Base-by-base conservation (phyloP, 1,140 invertebrate species). In the Camponotus vicinus region DNA sequence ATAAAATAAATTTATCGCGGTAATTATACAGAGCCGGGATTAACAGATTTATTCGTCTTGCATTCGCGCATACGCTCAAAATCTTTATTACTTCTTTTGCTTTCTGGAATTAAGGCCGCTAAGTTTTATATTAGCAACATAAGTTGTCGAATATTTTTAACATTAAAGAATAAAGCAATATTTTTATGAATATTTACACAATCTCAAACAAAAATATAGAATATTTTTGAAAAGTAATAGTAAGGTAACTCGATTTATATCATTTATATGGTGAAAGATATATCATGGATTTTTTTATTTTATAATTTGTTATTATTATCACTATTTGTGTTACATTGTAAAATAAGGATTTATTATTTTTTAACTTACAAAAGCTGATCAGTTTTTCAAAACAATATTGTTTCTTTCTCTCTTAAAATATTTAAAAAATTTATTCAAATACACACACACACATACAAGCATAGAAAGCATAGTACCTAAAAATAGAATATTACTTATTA, bases 1-100 rank as follows among this genome's bases (percentile, higher is more conserved):
- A 80, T 32, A 52, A 80, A 57, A 71, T 57, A 32, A 70, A 80
- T 80, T 80, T 57, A 80, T 71, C n/a, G 34, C 3, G 8, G 9
- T n/a, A 42, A 52, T 52, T 69, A 71, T 9, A 57, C 49, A 37
- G 57, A 70, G 18, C 11, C 21, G 37, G 49, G 64, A 80, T 80
- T 69, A 80, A 15, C 45, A 52, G 4, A 15, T 80, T 21, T 34
- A 69, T 42, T 55, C 15, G 27, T 80, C 27, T 69, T 80, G 49
- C 11, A 57, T n/a, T 15, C 40, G 8, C 40, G 8, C 40, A 8
- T 45, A 45, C 2, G 8, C n/a, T 27, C 27, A 4, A 4, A 55
- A 52, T 34, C 32, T 71, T 6, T 57, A 57, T 49, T 78, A 9
- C 7, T 40, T 52, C 66, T 40, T 79, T n/a, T 4, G 37, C 3